Evolutionary conservation across 2,888 invertebrate species (phyloP), one percentile per base, ranked within the genome.

Genomic region (Synergus gifuensis): DNA sequence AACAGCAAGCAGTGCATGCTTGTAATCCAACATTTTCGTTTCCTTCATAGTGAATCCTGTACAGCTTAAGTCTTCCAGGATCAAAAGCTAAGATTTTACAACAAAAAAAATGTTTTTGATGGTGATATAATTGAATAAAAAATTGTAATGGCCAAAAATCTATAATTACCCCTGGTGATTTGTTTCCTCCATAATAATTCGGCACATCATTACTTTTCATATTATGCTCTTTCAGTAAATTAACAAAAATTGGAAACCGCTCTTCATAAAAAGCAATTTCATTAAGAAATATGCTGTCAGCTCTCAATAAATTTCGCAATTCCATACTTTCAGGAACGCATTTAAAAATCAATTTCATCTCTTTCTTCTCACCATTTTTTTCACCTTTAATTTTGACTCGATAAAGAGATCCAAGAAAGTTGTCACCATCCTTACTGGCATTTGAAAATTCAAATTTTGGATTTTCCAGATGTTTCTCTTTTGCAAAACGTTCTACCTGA

Each of bases 31-130:
- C 4, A 85, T 73, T 76, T 83, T 86, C 12, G 76, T 36, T 49
- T 80, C 81, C 12, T 54, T 73, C 73, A 73, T 54, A 12, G 44
- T 44, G 73, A 84, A 87, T 64, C 84, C 86, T 77, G 76, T 63
- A 8, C 46, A 7, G n/a, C 40, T 76, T 36, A 88, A 76, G 81
- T 87, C 84, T 76, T 87, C 85, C 28, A 88, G 42, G 5, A 87
- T 60, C 12, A 88, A 14, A 14, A 85, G 78, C 87, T 88, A 28
- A 9, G 46, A 36, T 36, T 36, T 36, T 36, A 36, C 7, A 5
- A 36, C 7, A 5, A 5, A 36, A 36, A 36, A 63, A 62, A 9
- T 1, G 18, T 2, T 11, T 16, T 12, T 36, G 4, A 36, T 16
- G 40, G 16, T 40, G 5, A 63, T 4, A 63, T 28, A 63, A 28